Evolutionary conservation across 2,797 vertebrate species (phyloP).

Genomic region (Sphenopsis melanotis): DNA sequence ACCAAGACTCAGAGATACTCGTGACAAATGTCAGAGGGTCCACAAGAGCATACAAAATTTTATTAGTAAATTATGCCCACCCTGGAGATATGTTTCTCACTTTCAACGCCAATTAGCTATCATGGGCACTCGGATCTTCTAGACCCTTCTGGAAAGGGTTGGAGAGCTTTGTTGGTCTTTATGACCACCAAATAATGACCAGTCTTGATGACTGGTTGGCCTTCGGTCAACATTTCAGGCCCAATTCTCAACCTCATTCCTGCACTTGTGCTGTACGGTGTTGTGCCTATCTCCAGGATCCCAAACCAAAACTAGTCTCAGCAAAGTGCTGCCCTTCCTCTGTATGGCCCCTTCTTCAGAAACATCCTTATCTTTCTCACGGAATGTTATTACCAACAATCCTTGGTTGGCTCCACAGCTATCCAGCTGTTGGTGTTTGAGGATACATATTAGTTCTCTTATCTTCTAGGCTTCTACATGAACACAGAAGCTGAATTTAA

Average conservation of each 20-base stretch:
- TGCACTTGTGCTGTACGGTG: not conserved
- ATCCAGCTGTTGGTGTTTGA: fast-evolving
- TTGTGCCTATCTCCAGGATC: not conserved
- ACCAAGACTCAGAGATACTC: not conserved
- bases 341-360: not conserved
- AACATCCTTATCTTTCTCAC: not conserved
- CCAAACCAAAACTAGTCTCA: not conserved
- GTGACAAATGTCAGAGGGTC: not conserved
- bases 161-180: not conserved
- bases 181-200: not conserved
- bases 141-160: not conserved
- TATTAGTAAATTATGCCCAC: not conserved
- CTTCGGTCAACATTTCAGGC: not conserved
- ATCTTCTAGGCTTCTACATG: not conserved
- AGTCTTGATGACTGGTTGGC: not conserved
- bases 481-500: not conserved
- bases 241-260: not conserved
- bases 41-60: not conserved
- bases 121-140: not conserved
- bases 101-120: not conserved
- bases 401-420: not conserved
- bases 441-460: not conserved
- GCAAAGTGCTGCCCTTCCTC: not conserved
- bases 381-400: not conserved
- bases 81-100: not conserved